Percentiles rank a stretch among this genome's conserved stretches.
phyloP scores from a whole-genome alignment of 1,140 invertebrate species.

The Lucilia sericata region DNA sequence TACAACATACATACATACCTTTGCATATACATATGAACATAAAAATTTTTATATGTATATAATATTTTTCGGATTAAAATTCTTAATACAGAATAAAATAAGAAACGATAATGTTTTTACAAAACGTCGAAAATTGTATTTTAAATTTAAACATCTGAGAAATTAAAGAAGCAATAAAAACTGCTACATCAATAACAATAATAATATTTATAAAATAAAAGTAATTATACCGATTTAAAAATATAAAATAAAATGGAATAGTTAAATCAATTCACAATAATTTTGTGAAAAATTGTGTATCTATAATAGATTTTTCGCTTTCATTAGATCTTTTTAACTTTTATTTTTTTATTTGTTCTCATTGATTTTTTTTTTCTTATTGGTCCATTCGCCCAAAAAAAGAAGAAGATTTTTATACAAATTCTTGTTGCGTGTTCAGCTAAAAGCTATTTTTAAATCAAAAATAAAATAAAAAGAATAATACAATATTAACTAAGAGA shows the following conservation, averaged over 20 bases:
- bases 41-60: no score
- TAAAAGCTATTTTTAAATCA: conserved; percentile 64
- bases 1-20: neutral
- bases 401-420: conserved; percentile 53
- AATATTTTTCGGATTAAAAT: no score
- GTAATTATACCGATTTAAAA: neutral
- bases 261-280: conserved; percentile 7
- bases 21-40: no score
- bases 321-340: conserved; percentile 16
- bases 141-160: neutral
- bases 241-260: neutral
- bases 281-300: conserved; percentile 46
- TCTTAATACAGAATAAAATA: neutral
- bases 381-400: conserved; percentile 42
- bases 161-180: neutral
- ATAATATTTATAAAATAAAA: neutral
- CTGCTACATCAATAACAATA: neutral
- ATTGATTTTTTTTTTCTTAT: conserved; percentile 24
- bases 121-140: neutral
- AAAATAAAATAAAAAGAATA: conserved; percentile 30
- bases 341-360: conserved; percentile 36
- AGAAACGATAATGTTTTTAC: neutral
- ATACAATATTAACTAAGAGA: neutral
- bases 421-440: conserved; percentile 67
- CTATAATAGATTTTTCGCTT: conserved; percentile 48